Conservation (phyloP, 2,797 vertebrate species). For the Novumbra hubbsi region DNA sequence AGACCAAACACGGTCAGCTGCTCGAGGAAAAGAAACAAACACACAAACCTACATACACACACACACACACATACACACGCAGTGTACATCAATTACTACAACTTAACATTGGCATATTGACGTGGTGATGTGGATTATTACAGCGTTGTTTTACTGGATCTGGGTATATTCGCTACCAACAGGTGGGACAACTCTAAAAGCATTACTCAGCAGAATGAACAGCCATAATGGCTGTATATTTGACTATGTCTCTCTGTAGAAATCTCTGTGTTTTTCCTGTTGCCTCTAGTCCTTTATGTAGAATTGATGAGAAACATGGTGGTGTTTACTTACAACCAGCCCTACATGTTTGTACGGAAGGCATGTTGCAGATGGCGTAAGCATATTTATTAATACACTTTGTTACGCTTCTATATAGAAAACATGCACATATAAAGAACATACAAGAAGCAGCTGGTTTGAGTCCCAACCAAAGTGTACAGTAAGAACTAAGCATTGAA, state of each 20-base stretch:
- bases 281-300: no score
- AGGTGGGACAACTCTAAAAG: no score
- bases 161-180: no score
- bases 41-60: slow-evolving; percentile 5
- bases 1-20: slow-evolving; percentile 28
- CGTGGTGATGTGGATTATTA: no score
- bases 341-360: background rate
- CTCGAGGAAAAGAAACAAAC: slow-evolving; percentile 19
- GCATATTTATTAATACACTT: background rate
- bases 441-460: background rate
- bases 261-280: no score
- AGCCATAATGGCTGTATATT: no score
- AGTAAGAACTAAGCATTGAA: slow-evolving; percentile 46
- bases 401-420: background rate
- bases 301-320: no score
- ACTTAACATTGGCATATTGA: background rate
- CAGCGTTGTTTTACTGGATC: no score
- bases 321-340: no score
- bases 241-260: no score
- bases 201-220: no score
- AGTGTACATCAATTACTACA: background rate
- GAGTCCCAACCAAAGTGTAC: background rate
- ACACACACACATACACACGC: slow-evolving; percentile 7
- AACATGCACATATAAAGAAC: background rate
- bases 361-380: background rate